Evolutionary conservation across 2,113 vertebrate species (phyloP), one percentile per base, ranked within the genome.

Genomic region (Myiagra hebetior): DNA sequence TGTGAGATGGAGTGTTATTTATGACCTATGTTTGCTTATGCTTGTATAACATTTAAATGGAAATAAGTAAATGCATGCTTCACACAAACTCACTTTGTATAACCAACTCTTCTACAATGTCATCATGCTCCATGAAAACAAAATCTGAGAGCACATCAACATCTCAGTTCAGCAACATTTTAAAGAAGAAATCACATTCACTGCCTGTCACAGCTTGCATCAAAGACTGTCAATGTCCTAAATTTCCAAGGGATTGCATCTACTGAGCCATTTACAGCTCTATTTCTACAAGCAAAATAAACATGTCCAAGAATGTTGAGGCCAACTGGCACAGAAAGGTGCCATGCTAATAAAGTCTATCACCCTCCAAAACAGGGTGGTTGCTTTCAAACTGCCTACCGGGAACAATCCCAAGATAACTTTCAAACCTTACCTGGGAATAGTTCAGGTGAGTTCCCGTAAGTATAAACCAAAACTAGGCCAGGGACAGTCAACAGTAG

Each of bases 261-360:
- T 68, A 49, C 70, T 27, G 31, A 91, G 49, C 41, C 78, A 85
- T 82, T 92, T 93, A 62, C 41, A 90, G 50, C 26, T 83, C 6
- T 76, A 88, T 49, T 88, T 93, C 92, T 88, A 85, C n/a, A 80
- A 80, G 37, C 75, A 80, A 92, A 95, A 90, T 49, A 95, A 90
- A 90, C 74, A 76, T 23, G 50, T 27, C 35, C 50, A 73, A 57
- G 57, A 87, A 30, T n/a, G 63, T 19, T 68, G 67, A 94, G 90
- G 63, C 78, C 82, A 96, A 60, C 57, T 83, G 95, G 88, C 82
- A 91, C 49, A 57, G 57, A 76, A 60, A 91, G 33, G 67, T 87
- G 65, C 37, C 82, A 50, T 41, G 57, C 70, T 85, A 74, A 77
- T 93, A 81, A 93, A 87, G 35, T 44, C 55, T 46, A 52, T 67